These are phyloP conservation scores for Mesochorus sp. DNA, from an alignment of 2,888 invertebrate genomes.

Conservation along the genomic window DNA sequence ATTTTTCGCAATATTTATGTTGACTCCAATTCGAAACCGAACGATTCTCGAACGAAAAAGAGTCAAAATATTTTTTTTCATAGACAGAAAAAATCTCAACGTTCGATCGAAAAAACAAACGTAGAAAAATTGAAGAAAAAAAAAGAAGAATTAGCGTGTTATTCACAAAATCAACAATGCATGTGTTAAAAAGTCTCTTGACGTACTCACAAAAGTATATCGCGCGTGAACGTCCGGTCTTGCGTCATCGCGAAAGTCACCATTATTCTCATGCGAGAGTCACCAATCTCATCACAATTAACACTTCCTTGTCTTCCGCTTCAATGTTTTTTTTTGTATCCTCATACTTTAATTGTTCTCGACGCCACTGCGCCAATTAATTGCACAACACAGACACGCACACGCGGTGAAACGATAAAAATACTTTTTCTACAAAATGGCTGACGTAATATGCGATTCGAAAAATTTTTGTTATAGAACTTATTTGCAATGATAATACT, in stretches of 20 bases:
- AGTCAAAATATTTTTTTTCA: no score
- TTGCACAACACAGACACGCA: neutral
- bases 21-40: neutral
- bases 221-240: conserved; percentile 56
- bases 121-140: conserved; percentile 4
- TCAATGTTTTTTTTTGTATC: conserved; percentile 34
- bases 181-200: conserved; percentile 21
- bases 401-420: neutral
- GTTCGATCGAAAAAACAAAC: conserved; percentile 3
- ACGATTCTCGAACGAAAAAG: neutral
- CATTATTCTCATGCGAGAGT: conserved; percentile 26
- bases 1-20: no score
- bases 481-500: neutral
- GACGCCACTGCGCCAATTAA: neutral
- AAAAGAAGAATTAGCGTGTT: conserved; percentile 21
- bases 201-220: conserved; percentile 41
- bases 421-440: neutral
- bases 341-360: conserved; percentile 11
- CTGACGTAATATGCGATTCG: neutral
- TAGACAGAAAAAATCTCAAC: neutral
- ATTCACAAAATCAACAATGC: conserved; percentile 21
- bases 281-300: conserved; percentile 63
- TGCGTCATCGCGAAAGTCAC: conserved; percentile 50
- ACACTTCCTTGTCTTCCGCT: conserved; percentile 63
- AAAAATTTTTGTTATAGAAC: neutral